Evolutionary conservation across 1,140 invertebrate genomes (phyloP).

Genomic region (Lepidurus apus): DNA sequence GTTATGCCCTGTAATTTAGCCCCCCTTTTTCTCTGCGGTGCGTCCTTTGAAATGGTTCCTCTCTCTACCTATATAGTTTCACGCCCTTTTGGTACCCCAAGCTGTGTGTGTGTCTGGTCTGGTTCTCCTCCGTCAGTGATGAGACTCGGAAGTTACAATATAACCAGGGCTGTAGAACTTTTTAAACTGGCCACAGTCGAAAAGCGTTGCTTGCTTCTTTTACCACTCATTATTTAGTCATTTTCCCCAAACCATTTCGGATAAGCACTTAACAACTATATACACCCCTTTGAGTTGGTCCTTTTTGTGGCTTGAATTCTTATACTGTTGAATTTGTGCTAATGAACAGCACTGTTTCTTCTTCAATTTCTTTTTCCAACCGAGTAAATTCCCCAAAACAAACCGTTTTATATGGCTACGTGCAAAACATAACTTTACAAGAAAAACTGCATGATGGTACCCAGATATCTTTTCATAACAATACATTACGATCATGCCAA

Average conservation of each 20-base stretch:
- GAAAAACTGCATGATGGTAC: no score
- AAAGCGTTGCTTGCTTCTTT: background rate
- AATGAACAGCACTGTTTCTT: no score
- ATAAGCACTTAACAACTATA: no score
- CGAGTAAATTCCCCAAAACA: no score
- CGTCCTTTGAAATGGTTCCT: background rate
- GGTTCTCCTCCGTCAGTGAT: background rate
- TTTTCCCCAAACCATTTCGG: background rate
- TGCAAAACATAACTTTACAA: no score
- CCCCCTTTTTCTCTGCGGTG: constrained; percentile 11
- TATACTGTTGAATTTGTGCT: no score
- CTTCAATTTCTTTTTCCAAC: no score
- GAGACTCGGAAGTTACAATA: background rate
- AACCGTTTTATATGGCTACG: no score
- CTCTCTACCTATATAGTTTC: background rate
- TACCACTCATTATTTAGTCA: background rate
- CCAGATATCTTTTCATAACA: no score
- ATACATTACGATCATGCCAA: no score
- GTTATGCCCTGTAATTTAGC: background rate
- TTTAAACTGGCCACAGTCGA: background rate
- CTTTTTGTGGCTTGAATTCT: no score
- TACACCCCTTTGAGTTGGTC: no score
- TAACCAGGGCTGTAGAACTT: background rate
- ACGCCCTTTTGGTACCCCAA: background rate
- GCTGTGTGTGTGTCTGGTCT: constrained; percentile 10